phyloP scores from a whole-genome alignment of 1,140 invertebrate species.

The Panagrolaimus sp. region DNA sequence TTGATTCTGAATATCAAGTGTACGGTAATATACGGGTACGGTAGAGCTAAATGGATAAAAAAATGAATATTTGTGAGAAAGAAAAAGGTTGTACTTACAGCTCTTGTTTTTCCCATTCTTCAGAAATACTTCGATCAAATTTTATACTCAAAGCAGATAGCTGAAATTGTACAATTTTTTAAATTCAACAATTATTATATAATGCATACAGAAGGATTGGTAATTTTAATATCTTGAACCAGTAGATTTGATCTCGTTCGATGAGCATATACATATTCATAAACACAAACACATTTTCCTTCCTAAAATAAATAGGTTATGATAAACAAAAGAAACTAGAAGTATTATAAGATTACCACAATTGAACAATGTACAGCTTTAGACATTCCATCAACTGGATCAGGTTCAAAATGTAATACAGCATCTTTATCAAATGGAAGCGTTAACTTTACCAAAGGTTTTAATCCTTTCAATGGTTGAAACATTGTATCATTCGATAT shows the following conservation, averaged over 20 bases:
- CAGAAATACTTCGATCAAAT: background rate
- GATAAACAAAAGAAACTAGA: background rate
- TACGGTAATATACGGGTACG: background rate
- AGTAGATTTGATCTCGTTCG: conserved; percentile 31
- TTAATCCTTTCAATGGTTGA: conserved; percentile 19
- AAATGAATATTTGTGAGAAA: too few relatives aligned
- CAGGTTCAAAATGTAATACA: conserved; percentile 25
- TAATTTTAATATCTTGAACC: conserved; percentile 29
- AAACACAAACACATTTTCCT: conserved; percentile 33
- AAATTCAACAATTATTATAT: background rate
- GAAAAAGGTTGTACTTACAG: too few relatives aligned
- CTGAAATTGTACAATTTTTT: background rate
- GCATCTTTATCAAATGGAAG: conserved; percentile 15
- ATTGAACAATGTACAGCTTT: conserved; percentile 30
- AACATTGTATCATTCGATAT: conserved; percentile 4
- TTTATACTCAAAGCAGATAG: background rate
- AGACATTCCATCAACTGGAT: conserved; percentile 24
- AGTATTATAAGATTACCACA: conserved; percentile 19
- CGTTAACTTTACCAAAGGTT: conserved; percentile 23
- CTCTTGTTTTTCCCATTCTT: background rate
- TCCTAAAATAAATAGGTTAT: conserved; percentile 15
- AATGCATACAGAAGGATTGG: conserved; percentile 31
- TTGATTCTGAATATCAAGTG: background rate
- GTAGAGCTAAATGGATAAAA: background rate
- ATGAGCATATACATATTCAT: conserved; percentile 35